Evolutionary conservation across 1,140 invertebrate genomes (phyloP).

Genomic region (Tetramorium parvispinum): DNA sequence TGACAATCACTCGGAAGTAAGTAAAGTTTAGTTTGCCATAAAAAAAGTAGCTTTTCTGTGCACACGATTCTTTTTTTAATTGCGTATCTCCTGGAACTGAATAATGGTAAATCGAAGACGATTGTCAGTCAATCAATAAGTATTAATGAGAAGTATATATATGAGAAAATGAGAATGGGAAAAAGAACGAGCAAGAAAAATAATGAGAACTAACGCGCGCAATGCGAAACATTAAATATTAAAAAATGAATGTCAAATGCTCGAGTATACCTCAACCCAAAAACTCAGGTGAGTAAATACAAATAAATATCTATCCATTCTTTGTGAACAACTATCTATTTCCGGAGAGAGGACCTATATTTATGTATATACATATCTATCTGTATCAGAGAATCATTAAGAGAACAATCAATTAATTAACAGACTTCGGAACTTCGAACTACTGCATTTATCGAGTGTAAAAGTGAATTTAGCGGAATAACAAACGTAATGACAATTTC

Average conservation of each 20-base stretch:
- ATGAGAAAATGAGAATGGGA: slow-evolving; percentile 40
- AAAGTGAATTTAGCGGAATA: slow-evolving; percentile 54
- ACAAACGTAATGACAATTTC: not conserved
- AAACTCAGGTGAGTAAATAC: slow-evolving; percentile 82
- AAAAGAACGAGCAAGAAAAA: slow-evolving; percentile 58
- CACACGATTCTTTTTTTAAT: slow-evolving; percentile 38
- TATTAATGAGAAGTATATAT: too few relatives aligned
- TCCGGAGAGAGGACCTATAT: slow-evolving; percentile 44
- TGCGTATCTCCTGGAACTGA: not conserved
- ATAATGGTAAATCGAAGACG: not conserved
- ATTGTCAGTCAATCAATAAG: not conserved
- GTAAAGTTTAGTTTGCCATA: not conserved
- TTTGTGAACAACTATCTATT: slow-evolving; percentile 69
- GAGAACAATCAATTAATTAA: slow-evolving; percentile 17
- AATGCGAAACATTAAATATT: slow-evolving; percentile 65
- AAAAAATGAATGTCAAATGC: slow-evolving; percentile 77
- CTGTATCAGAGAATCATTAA: slow-evolving; percentile 16
- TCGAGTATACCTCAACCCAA: slow-evolving; percentile 82
- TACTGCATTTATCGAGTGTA: slow-evolving; percentile 75
- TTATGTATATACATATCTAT: slow-evolving; percentile 31
- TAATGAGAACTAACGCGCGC: slow-evolving; percentile 59
- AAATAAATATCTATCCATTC: slow-evolving; percentile 81
- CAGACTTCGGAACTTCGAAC: slow-evolving; percentile 5
- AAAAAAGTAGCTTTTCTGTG: slow-evolving; percentile 3
- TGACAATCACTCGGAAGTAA: not conserved